A percentile compares a stretch with the other conserved stretches of the same genome.
Conservation (phyloP, 2,888 invertebrate species). For the Glyphotaelius pellucidus region DNA sequence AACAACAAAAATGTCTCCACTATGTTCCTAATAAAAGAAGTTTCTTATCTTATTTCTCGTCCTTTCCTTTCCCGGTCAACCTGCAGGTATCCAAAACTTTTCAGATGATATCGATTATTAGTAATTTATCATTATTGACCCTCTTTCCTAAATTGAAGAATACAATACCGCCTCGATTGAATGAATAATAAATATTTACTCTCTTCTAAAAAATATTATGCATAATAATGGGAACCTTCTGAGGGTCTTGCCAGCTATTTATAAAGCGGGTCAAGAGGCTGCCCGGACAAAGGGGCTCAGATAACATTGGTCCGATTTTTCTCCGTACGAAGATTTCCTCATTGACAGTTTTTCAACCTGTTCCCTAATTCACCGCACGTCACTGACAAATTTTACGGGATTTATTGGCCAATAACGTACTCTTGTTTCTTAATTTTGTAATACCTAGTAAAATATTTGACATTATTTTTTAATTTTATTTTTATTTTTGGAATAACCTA, state of each 20-base stretch:
- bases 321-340: background rate
- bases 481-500: too few species aligned
- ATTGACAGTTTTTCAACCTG: background rate
- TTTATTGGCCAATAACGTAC: background rate
- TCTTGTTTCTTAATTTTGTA: background rate
- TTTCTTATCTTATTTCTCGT: background rate
- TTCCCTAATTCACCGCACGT: background rate
- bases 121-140: background rate
- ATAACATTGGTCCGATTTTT: background rate
- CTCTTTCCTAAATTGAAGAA: background rate
- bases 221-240: background rate
- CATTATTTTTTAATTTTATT: too few species aligned
- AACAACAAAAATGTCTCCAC: background rate
- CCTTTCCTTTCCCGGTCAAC: background rate
- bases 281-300: background rate
- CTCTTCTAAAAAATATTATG: background rate
- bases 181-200: background rate
- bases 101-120: background rate
- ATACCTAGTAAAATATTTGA: background rate
- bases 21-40: background rate
- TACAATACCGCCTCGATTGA: background rate
- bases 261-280: background rate
- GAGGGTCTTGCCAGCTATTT: background rate
- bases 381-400: background rate
- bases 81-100: background rate